Conservation (phyloP, 2,113 vertebrate genomes). For the Phalacrocorax pelagicus region DNA sequence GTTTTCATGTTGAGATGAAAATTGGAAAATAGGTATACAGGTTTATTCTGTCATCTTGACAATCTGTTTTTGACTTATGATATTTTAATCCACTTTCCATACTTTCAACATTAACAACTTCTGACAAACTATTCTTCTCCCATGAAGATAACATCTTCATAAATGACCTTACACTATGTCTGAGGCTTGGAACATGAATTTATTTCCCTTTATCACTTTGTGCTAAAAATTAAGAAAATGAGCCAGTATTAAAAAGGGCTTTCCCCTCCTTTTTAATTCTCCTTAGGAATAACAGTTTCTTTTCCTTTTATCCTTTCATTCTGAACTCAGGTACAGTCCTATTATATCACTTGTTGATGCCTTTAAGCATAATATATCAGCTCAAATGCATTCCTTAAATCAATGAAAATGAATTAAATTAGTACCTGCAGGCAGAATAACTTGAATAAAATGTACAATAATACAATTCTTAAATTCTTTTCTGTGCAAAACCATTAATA, state of each 20-base stretch:
- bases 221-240: slow-evolving; percentile 64
- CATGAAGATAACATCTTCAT: slow-evolving; percentile 46
- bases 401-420: slow-evolving; percentile 65
- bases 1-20: slow-evolving; percentile 70
- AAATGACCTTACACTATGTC: slow-evolving; percentile 47
- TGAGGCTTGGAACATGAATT: slow-evolving; percentile 65
- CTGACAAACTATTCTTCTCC: slow-evolving; percentile 50
- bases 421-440: slow-evolving; percentile 47
- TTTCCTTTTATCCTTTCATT: slow-evolving; percentile 61
- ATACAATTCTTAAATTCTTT: neutral
- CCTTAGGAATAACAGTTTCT: slow-evolving; percentile 17
- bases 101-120: slow-evolving; percentile 60
- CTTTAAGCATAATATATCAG: slow-evolving; percentile 61
- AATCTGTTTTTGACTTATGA: slow-evolving; percentile 29
- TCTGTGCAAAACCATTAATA: neutral
- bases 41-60: slow-evolving; percentile 59
- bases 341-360: slow-evolving; percentile 35
- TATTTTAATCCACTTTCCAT: slow-evolving; percentile 66
- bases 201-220: slow-evolving; percentile 71
- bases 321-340: slow-evolving; percentile 32
- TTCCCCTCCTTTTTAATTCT: slow-evolving; percentile 26
- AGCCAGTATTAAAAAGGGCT: slow-evolving; percentile 53
- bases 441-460: slow-evolving; percentile 58
- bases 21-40: slow-evolving; percentile 70
- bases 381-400: slow-evolving; percentile 51